Evolutionary conservation across 2,888 invertebrate species (phyloP).

Genomic region (Drosophila birchii): DNA sequence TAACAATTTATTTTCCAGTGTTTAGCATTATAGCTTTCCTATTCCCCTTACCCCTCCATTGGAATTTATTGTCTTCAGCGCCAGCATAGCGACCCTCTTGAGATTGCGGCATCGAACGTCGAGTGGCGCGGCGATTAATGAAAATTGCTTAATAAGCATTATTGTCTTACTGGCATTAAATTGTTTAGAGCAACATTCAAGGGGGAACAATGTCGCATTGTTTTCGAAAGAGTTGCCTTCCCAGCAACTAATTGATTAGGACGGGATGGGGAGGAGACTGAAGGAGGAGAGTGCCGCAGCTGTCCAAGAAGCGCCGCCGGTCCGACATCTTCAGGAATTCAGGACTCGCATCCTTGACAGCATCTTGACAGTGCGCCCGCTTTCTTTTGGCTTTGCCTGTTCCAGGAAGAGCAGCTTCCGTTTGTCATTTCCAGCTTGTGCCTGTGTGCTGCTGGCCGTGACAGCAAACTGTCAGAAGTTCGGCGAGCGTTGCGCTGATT

Average conservation of each 20-base stretch:
- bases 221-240: constrained; percentile 32
- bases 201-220: constrained; percentile 43
- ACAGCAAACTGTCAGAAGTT: constrained; percentile 75
- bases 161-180: constrained; percentile 76
- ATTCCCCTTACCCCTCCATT: constrained; percentile 1
- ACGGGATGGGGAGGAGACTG: constrained; percentile 1
- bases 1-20: constrained; percentile 2
- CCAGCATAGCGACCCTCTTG: constrained; percentile 48
- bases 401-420: constrained; percentile 62
- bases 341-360: constrained; percentile 31
- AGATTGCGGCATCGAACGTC: constrained; percentile 72
- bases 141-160: constrained; percentile 81
- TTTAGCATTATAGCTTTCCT: constrained; percentile 1
- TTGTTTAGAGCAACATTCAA: constrained; percentile 65
- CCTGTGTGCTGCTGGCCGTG: constrained; percentile 70
- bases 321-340: background rate
- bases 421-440: constrained; percentile 72
- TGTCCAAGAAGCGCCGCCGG: background rate
- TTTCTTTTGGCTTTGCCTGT: constrained; percentile 21
- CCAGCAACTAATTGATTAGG: constrained; percentile 43
- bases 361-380: constrained; percentile 40
- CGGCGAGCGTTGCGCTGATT: constrained; percentile 58
- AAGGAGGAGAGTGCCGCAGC: too few species aligned
- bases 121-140: constrained; percentile 77
- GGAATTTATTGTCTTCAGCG: constrained; percentile 12